Evolutionary conservation across 2,113 vertebrate species (phyloP), one percentile per base, ranked within the genome.

Genomic region (Syngnathus typhle): DNA sequence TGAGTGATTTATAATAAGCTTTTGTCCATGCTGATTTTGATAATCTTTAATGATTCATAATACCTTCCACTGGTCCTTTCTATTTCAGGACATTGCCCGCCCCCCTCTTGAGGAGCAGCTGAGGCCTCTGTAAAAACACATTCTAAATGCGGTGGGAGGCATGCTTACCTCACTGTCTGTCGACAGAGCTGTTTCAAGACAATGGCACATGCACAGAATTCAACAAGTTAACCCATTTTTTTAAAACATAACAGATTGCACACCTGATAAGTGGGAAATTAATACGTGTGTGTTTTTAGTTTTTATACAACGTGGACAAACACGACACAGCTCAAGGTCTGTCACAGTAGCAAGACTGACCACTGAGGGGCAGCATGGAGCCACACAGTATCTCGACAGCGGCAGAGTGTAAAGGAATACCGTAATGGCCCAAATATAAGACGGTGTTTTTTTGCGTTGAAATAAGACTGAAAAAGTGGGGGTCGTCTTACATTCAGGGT

Each of bases 71-170:
- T 55, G 59, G 9, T 18, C 49, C 68, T 32, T 67, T 77, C 80
- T 95, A 94, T 94, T 94, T 89, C 90, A 93, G 93, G 93, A 91
- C 89, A 90, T 90, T 90, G 11, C 38, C 38, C 10, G 19, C 38
- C 23, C 60, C 60, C 37, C 18, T 41, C 79, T 79, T 87, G 87
- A 70, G 84, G 81, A 87, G 66, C 66, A 87, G 82, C 72, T 64
- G 88, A 82, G 68, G 49, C 51, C 36, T 54, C 51, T 41, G 32
- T 2, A 81, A 70, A 55, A 82, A 80, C 85, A 69, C 65, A 73
- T 13, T 54, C 92, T 92, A 92, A 90, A 92, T 88, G 92, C 89
- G 88, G 91, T 52, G 62, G 74, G 65, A 78, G 11, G 58, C 73
- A 65, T 74, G 56, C 64, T 43, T 60, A 13, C 23, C 12, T 32